Evolutionary conservation across 1,140 invertebrate genomes (phyloP).

Genomic region (Stenopsyche tienmushanensis): DNA sequence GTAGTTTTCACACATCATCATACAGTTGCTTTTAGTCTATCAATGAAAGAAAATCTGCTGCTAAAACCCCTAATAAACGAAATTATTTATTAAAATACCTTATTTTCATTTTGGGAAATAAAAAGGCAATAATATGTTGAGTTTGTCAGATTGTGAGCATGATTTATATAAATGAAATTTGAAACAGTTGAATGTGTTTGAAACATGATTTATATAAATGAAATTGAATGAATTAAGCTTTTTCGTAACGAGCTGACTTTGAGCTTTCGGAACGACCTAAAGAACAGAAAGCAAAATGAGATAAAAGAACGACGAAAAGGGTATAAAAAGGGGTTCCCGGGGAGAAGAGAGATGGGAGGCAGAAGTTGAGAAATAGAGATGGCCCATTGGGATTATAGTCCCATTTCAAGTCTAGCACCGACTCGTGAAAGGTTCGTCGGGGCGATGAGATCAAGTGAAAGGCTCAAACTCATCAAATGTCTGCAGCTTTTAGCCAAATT

Average conservation of each 20-base stretch:
- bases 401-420: slow-evolving; percentile 8
- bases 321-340: not conserved
- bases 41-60: no score
- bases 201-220: no score
- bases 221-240: no score
- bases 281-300: not conserved
- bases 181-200: no score
- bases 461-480: slow-evolving; percentile 34
- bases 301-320: slow-evolving; percentile 1
- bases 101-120: no score
- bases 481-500: slow-evolving; percentile 32
- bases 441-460: slow-evolving; percentile 35
- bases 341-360: not conserved
- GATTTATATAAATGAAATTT: no score
- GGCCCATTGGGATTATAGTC: slow-evolving; percentile 12
- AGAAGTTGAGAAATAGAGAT: not conserved
- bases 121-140: no score
- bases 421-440: slow-evolving; percentile 8
- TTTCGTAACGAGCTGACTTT: slow-evolving; percentile 22
- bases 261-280: not conserved
- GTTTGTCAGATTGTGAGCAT: no score
- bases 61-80: no score
- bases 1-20: no score
- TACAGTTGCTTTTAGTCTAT: no score
- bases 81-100: no score